Conservation (phyloP, 2,888 invertebrate species). For the Drosophila lutescens region DNA sequence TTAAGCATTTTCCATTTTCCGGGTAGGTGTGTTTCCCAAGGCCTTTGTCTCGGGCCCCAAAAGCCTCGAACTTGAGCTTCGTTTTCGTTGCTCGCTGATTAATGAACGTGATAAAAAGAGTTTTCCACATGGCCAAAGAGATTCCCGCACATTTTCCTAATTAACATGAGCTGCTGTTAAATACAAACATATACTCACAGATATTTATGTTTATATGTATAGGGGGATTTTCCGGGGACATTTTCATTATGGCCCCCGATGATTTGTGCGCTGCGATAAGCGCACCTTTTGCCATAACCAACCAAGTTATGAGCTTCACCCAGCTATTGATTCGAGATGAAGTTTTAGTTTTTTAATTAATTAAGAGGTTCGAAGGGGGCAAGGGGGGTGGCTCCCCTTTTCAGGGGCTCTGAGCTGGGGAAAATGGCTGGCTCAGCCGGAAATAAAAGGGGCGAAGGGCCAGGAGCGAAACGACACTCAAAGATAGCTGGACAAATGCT, state of each 20-base stretch:
- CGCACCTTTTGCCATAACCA: constrained; percentile 31
- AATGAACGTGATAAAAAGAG: constrained; percentile 68
- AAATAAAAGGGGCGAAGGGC: constrained; percentile 1
- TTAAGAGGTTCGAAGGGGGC: constrained; percentile 40
- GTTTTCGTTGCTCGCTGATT: constrained; percentile 67
- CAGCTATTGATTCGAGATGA: constrained; percentile 60
- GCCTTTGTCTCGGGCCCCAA: constrained; percentile 14
- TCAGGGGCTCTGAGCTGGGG: not conserved
- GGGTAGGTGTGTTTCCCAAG: constrained; percentile 62
- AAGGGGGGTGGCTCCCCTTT: too few relatives aligned
- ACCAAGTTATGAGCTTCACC: constrained; percentile 33
- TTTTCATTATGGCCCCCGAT: constrained; percentile 65
- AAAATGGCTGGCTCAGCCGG: constrained; percentile 14
- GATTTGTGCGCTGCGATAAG: constrained; percentile 71
- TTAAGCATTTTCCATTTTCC: not conserved
- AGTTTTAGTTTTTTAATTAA: constrained; percentile 62
- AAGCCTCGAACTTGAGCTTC: constrained; percentile 44
- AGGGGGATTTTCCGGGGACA: constrained; percentile 41
- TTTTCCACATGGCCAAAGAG: constrained; percentile 23
- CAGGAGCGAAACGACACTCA: not conserved
- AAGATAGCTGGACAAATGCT: constrained; percentile 39
- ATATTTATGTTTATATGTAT: not conserved
- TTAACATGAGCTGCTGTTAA: constrained; percentile 59
- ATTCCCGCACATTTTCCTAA: constrained; percentile 59
- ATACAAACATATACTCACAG: constrained; percentile 1